phyloP scores from a whole-genome alignment of 2,113 vertebrate species.

The Scartelaos histophorus region DNA sequence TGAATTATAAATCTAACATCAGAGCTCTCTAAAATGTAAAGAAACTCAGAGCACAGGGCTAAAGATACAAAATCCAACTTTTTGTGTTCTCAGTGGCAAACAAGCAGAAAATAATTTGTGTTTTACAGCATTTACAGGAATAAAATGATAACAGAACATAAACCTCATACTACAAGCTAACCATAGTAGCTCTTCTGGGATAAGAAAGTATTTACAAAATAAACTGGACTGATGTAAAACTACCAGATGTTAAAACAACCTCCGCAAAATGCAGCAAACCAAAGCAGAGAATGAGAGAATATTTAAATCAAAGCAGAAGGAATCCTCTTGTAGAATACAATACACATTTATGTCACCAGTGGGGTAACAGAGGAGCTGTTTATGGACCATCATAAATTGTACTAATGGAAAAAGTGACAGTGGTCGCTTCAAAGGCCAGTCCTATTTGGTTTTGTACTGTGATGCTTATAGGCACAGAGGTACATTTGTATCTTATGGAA shows the following conservation, averaged over 20 bases:
- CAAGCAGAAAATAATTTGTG: neutral
- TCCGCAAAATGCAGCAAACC: neutral
- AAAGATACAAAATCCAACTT: neutral
- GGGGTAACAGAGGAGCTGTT: neutral
- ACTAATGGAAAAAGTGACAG: constrained; percentile 1
- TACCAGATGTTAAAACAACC: neutral
- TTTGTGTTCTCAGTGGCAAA: neutral
- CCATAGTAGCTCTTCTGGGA: neutral
- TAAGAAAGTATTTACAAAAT: neutral
- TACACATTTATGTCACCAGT: neutral
- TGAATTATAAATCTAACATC: neutral
- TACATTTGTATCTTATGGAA: constrained; percentile 1
- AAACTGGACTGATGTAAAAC: neutral
- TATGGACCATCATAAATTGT: neutral
- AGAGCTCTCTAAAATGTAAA: neutral
- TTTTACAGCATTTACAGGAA: neutral
- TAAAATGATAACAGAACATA: neutral
- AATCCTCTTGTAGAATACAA: neutral
- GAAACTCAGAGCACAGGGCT: neutral
- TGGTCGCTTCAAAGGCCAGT: neutral
- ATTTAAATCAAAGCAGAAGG: neutral
- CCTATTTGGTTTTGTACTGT: neutral
- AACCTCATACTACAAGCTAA: neutral
- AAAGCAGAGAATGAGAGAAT: neutral
- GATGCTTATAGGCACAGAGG: neutral